Evolutionary conservation across 2,888 invertebrate species (phyloP), one percentile per base, ranked within the genome.

Genomic region (Rhogogaster chlorosoma): DNA sequence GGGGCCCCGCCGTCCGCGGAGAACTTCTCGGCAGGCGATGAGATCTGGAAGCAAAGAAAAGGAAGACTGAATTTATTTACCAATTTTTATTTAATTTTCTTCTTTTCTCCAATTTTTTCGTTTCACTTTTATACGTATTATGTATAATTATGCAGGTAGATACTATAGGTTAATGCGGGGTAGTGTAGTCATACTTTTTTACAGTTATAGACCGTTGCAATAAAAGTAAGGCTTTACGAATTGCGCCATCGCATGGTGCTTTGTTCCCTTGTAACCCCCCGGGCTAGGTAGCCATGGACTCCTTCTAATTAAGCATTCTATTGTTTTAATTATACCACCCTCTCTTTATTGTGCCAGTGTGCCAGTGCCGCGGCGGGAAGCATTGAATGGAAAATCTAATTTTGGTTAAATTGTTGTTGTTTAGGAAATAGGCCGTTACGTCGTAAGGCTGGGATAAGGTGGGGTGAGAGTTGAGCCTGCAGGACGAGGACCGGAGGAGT

Each of bases 231-330:
- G 77, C 77, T 77, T 53, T 32, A 77, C 26, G 77, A 77, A 77
- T 77, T 77, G 53, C 77, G 49, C 18, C 49, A 53, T 32, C 32
- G 53, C 32, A 12, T 2, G 53, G 77, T 77, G 77, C 77, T 77
- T 80, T 85, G 84, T 77, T 42, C 84, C 77, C 22, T 61, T 22
- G 26, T 73, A 71, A 29, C 84, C 75, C 32, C 32, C 61, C 75
- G 73, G 78, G 32, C 64, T 75, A 84, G 85, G 88, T 88, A 86
- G 88, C 88, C 89, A 88, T 89, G 77, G 77, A 77, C 80, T 80
- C 61, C 80, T 80, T 88, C 89, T 91, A 91, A 91, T 91, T 90
- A 91, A 91, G 90, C 89, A 91, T 91, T 91, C 90, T 90, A 90
- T 90, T 88, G 89, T 89, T 91, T 89, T 90, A 91, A 91, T 91